Percentiles rank a stretch among this genome's conserved stretches.
These are phyloP conservation scores for Ceratothoa steindachneri DNA, from an alignment of 2,888 invertebrate genomes.

Conservation along the genomic window DNA sequence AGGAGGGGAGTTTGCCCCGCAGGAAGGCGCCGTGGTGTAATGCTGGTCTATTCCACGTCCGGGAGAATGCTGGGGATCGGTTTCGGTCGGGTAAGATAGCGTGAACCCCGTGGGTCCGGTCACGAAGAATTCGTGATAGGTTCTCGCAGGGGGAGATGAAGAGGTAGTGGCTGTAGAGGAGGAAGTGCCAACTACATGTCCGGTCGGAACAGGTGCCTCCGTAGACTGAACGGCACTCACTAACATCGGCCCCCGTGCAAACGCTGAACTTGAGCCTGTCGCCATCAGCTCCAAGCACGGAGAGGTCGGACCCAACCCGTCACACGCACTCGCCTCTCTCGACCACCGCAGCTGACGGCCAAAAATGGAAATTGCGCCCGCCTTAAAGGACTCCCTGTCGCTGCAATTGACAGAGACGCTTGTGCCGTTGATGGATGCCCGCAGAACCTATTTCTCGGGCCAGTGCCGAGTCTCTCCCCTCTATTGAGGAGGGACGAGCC, in stretches of 20 bases:
- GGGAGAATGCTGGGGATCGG: background rate
- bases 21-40: background rate
- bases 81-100: background rate
- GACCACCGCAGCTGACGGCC: slow-evolving; percentile 3
- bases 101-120: background rate
- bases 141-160: background rate
- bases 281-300: background rate
- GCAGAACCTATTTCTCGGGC: background rate
- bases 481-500: background rate
- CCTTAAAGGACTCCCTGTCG: slow-evolving; percentile 1
- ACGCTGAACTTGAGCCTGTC: slow-evolving; percentile 3
- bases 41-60: background rate
- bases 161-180: no score
- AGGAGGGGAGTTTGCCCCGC: background rate
- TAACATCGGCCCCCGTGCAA: background rate
- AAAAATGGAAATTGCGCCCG: slow-evolving; percentile 7
- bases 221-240: background rate
- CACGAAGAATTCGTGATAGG: background rate
- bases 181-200: no score
- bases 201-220: background rate
- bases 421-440: slow-evolving; percentile 4
- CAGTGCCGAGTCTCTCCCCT: background rate
- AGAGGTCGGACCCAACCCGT: slow-evolving; percentile 2
- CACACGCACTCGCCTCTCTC: slow-evolving; percentile 4
- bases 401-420: slow-evolving; percentile 6